Evolutionary conservation across 2,113 vertebrate genomes (phyloP).

Genomic region (Planiliza haematocheilus): DNA sequence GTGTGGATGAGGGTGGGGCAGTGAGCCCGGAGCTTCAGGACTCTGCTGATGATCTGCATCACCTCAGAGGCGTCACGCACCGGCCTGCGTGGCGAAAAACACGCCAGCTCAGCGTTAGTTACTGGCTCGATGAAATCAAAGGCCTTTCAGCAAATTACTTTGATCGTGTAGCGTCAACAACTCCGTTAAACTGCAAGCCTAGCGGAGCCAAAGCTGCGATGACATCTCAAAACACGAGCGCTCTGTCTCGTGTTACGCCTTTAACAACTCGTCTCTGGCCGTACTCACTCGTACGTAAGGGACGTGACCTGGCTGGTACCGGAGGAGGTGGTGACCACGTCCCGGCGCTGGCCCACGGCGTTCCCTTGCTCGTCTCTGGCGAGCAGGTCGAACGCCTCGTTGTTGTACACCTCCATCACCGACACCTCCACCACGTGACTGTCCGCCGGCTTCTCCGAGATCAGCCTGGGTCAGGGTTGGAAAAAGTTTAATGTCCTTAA

Average conservation of each 20-base stretch:
- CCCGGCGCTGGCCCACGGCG: conserved; percentile 68
- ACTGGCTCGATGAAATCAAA: too few species aligned
- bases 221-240: too few species aligned
- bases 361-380: conserved; percentile 78
- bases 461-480: conserved; percentile 85
- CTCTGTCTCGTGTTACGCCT: too few species aligned
- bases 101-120: too few species aligned
- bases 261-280: not conserved
- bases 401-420: conserved; percentile 89
- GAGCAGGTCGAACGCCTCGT: conserved; percentile 89
- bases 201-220: too few species aligned
- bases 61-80: conserved; percentile 80
- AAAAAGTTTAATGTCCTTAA: too few species aligned
- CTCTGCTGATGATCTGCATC: conserved; percentile 78
- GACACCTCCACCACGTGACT: conserved; percentile 85
- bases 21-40: conserved; percentile 79
- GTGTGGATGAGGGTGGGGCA: conserved; percentile 86
- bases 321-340: conserved; percentile 81
- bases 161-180: too few species aligned
- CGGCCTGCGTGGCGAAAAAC: conserved; percentile 71
- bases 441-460: conserved; percentile 84
- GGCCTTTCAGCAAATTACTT: too few species aligned
- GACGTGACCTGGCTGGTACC: conserved; percentile 79
- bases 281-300: conserved; percentile 84
- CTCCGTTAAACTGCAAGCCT: too few species aligned